These are phyloP conservation scores for Pampusana beccarii DNA, from an alignment of 2,113 vertebrate species.

Conservation along the genomic window DNA sequence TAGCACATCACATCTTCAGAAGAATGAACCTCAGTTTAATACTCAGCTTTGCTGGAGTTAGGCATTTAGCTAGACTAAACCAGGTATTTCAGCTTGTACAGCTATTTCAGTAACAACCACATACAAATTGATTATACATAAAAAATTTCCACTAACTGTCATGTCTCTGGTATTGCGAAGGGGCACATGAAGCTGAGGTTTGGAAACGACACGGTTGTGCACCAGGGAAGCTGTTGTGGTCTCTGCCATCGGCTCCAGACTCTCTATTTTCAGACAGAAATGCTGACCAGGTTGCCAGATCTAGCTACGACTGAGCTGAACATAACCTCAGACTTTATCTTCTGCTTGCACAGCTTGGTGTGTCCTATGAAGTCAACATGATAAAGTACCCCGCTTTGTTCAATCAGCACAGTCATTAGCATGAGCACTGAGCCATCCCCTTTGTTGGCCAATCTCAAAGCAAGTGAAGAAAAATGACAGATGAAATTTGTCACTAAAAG, in stretches of 20 bases:
- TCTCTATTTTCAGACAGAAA: neutral
- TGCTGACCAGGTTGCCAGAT: neutral
- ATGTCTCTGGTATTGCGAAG: neutral
- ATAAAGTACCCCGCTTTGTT: neutral
- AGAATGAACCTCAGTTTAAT: neutral
- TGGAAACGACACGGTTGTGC: neutral
- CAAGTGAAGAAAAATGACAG: neutral
- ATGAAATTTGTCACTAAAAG: neutral
- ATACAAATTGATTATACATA: neutral
- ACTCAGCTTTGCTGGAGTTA: neutral
- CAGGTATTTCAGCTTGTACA: neutral
- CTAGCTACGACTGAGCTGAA: neutral
- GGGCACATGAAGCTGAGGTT: neutral
- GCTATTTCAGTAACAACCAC: neutral
- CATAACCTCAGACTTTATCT: neutral
- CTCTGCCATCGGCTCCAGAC: neutral
- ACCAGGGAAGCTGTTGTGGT: neutral
- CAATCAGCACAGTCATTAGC: neutral
- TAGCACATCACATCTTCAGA: neutral
- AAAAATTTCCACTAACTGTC: neutral
- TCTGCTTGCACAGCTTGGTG: slow-evolving; percentile 17
- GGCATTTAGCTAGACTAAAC: neutral
- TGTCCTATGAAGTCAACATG: neutral
- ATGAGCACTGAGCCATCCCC: neutral
- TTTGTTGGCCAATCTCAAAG: neutral